phyloP scores from a whole-genome alignment of 1,140 invertebrate genomes.

The Sitobion miscanthi region DNA sequence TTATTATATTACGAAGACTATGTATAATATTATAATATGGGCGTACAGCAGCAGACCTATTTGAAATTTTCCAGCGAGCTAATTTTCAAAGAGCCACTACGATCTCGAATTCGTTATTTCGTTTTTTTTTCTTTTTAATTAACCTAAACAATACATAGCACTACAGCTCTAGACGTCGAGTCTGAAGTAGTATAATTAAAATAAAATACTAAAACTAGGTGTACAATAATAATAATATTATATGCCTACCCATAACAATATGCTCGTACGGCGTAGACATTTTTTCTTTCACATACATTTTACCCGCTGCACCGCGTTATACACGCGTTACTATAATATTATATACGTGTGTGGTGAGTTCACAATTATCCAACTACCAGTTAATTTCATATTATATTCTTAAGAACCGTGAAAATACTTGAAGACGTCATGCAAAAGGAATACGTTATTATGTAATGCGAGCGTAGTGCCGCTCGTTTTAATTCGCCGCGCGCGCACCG shows the following conservation, averaged over 20 bases:
- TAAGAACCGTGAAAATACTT: conserved; percentile 2
- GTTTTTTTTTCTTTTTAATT: neutral
- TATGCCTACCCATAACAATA: neutral
- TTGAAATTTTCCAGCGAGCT: neutral
- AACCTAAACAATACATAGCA: neutral
- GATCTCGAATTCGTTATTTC: neutral
- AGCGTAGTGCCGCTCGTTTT: neutral
- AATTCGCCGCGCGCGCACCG: neutral
- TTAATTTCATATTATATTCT: neutral
- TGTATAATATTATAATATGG: neutral
- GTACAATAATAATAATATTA: neutral
- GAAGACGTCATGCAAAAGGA: neutral
- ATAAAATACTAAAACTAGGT: neutral
- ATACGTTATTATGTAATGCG: neutral
- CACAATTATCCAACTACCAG: neutral
- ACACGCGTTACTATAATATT: too few species aligned
- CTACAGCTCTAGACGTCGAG: neutral
- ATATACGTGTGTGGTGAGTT: neutral
- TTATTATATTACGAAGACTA: neutral
- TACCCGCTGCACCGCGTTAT: neutral
- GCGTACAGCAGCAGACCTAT: neutral
- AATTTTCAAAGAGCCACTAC: neutral
- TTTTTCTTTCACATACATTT: neutral
- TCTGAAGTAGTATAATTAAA: conserved; percentile 12
- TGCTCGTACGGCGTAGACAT: neutral